Base-by-base conservation (phyloP, 1,140 invertebrate species). In the Heliconius melpomene region DNA sequence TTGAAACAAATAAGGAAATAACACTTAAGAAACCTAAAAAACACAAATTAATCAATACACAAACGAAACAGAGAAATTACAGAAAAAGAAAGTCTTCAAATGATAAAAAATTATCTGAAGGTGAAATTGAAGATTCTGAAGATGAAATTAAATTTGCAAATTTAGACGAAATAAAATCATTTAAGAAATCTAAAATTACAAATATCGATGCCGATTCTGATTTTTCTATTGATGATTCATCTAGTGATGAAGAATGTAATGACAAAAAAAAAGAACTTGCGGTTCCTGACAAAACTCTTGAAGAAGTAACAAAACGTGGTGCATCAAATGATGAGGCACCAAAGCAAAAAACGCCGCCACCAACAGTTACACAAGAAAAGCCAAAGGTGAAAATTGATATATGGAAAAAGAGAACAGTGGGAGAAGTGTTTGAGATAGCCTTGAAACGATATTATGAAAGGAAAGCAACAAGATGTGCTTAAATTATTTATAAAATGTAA, bases 341-440 rank as follows among this genome's bases (percentile, higher is more conserved):
- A 16, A n/a, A 66, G 40, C 76, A 89, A 81, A 18, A 38, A 72
- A 72, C 71, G 11, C 13, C 70, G 23, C 3, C n/a, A 29, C n/a
- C 23, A 29, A 66, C 60, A 66, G 26, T 66, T 66, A 83, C 84
- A 84, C 75, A 79, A 60, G 78, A 86, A 79, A 77, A 83, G 79
- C 78, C 84, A 8, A 95, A 95, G 89, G 88, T 94, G 20, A 97
- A 96, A 90, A 93, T 96, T 73, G 95, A 96, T 83, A 97, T 98
- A 84, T 98, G 97, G 97, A 96, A 96, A 86, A 98, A 98, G 87
- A 95, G 98, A 87, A 98, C 98, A 74, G 96, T 98, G 20, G 98
- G 97, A 2, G 95, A 96, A 73, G 95, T 96, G n/a, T 97, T 97
- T 93, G 96, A 97, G 79, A 96, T 96, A 74, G 98, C 98, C n/a